Conservation (phyloP, 1,140 invertebrate genomes). For the Drosophila pseudoananassae region DNA sequence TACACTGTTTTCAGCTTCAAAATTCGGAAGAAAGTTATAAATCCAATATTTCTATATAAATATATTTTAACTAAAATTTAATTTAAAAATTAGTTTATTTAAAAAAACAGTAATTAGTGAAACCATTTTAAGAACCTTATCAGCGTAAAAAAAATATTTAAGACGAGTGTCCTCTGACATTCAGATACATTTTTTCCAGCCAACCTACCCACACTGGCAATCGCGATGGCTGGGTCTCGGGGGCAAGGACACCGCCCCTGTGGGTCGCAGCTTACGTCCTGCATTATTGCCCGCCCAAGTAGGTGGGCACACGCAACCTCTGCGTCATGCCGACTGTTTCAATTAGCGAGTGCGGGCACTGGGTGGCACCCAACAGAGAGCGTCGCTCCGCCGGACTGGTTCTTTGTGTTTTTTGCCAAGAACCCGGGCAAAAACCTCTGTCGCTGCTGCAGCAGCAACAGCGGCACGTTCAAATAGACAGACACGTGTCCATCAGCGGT, state of each 20-base stretch:
- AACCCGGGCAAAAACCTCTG: conserved; percentile 60
- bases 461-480: conserved; percentile 62
- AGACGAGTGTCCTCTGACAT: not conserved
- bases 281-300: conserved; percentile 49
- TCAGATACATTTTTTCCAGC: not conserved
- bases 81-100: not conserved
- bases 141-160: too few species aligned
- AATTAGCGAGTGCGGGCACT: conserved; percentile 62
- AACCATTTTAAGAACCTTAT: not conserved
- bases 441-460: conserved; percentile 40
- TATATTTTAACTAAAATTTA: not conserved
- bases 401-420: conserved; percentile 73
- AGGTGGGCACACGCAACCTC: conserved; percentile 50
- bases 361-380: conserved; percentile 54
- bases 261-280: conserved; percentile 27
- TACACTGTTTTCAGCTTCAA: not conserved
- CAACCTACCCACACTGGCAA: not conserved
- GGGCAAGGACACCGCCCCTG: conserved; percentile 53
- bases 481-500: conserved; percentile 83
- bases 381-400: conserved; percentile 53
- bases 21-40: not conserved
- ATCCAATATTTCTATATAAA: too few species aligned
- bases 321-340: conserved; percentile 34
- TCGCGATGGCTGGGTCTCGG: not conserved
- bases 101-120: not conserved